Evolutionary conservation across 1,140 invertebrate species (phyloP).

Genomic region (Choristoneura fumiferana): DNA sequence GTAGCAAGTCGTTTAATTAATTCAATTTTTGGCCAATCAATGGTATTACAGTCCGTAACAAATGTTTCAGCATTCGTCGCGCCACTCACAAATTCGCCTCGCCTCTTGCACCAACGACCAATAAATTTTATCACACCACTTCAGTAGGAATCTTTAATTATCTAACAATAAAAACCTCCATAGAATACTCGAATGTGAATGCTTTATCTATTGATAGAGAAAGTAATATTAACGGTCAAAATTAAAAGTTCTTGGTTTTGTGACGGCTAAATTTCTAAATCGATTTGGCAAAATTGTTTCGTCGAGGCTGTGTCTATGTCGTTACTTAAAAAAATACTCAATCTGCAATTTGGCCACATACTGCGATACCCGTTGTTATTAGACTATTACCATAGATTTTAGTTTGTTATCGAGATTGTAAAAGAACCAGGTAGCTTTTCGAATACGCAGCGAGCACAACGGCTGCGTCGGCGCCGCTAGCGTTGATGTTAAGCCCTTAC

Average conservation of each 20-base stretch:
- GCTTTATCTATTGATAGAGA: conserved; percentile 53
- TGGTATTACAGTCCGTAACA: conserved; percentile 44
- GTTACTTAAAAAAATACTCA: too few species aligned
- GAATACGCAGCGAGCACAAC: background rate
- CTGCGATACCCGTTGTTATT: too few species aligned
- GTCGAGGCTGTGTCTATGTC: too few species aligned
- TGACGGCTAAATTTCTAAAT: background rate
- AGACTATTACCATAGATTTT: too few species aligned
- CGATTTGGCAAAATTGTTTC: background rate
- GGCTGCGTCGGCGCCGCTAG: conserved; percentile 61
- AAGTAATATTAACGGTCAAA: conserved; percentile 42
- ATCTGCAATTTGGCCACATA: too few species aligned
- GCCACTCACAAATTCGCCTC: conserved; percentile 57
- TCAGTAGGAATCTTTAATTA: conserved; percentile 73
- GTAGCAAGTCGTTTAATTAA: conserved; percentile 47
- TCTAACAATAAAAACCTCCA: conserved; percentile 57
- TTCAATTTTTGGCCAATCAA: conserved; percentile 56
- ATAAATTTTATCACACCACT: conserved; percentile 75
- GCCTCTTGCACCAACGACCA: conserved; percentile 62
- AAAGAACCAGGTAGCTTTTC: too few species aligned
- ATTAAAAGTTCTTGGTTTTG: conserved; percentile 30
- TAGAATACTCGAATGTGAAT: conserved; percentile 51
- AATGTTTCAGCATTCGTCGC: conserved; percentile 54
- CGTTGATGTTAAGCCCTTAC: conserved; percentile 65
- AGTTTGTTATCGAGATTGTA: too few species aligned